Conservation (phyloP, 2,113 vertebrate genomes). For the Coptodon bakossiorum region DNA sequence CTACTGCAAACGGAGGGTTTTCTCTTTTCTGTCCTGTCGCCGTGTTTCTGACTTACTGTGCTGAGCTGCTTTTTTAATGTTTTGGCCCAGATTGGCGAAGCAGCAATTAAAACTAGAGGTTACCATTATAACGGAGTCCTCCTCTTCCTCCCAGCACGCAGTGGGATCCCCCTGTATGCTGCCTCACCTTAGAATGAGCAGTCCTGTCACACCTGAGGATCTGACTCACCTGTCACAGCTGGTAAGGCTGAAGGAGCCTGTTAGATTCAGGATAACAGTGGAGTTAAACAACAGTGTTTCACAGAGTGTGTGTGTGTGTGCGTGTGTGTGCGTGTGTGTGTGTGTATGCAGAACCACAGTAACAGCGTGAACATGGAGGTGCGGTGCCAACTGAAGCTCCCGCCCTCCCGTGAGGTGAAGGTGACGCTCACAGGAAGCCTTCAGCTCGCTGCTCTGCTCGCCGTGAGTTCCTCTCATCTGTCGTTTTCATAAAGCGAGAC, state of each 20-base stretch:
- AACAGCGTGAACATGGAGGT: constrained; percentile 73
- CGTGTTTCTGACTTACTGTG: background rate
- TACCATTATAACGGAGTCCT: fast-evolving
- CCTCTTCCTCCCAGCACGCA: constrained; percentile 20
- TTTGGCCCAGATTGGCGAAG: background rate
- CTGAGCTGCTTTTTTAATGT: background rate
- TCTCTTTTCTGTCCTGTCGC: background rate
- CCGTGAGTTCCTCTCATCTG: constrained; percentile 66
- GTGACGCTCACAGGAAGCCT: constrained; percentile 76
- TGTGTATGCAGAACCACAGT: constrained; percentile 77
- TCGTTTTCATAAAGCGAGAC: background rate
- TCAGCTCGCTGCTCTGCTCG: constrained; percentile 71
- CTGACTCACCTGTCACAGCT: constrained; percentile 73
- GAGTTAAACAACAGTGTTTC: background rate
- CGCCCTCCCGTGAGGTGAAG: constrained; percentile 65
- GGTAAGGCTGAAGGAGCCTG: constrained; percentile 58
- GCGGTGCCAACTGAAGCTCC: constrained; percentile 70
- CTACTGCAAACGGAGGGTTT: background rate
- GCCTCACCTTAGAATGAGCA: background rate
- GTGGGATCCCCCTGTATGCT: constrained; percentile 40
- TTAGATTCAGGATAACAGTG: background rate
- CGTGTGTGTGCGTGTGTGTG: background rate
- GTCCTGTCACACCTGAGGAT: constrained; percentile 68
- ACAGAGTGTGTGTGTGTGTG: background rate
- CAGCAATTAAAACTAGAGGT: background rate